These are phyloP conservation scores for Anisognathus igniventris DNA, from an alignment of 2,797 vertebrate genomes.

Conservation along the genomic window DNA sequence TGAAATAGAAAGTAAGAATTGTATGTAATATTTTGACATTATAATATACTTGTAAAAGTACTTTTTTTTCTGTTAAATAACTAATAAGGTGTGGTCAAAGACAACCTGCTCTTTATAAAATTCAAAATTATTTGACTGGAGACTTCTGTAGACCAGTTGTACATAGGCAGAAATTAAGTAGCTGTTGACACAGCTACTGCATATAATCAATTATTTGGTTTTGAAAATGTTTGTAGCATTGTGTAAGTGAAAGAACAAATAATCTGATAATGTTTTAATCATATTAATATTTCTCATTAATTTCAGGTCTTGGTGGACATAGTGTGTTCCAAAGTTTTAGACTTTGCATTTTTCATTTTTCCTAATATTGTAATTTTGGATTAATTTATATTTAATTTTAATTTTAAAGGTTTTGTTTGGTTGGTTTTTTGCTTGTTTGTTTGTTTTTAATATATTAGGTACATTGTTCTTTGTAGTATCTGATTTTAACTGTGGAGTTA, in stretches of 20 bases:
- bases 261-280: background rate
- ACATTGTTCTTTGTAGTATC: background rate
- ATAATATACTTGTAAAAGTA: background rate
- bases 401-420: background rate
- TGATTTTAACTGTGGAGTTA: background rate
- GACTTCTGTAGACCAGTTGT: accelerated
- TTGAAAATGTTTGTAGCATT: background rate
- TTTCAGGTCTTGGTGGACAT: background rate
- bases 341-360: background rate
- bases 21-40: background rate
- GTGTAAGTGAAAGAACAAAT: background rate
- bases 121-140: background rate
- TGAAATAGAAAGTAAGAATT: background rate
- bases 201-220: background rate
- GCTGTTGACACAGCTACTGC: background rate
- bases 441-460: background rate
- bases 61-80: background rate
- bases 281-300: background rate
- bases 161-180: background rate
- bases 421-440: no score
- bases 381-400: background rate
- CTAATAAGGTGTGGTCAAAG: background rate
- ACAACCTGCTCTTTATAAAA: background rate
- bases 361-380: background rate
- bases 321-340: background rate